Percentiles rank a stretch among this genome's conserved stretches.
These are phyloP conservation scores for Bungarus multicinctus DNA, from an alignment of 2,113 vertebrate species.

Conservation along the genomic window DNA sequence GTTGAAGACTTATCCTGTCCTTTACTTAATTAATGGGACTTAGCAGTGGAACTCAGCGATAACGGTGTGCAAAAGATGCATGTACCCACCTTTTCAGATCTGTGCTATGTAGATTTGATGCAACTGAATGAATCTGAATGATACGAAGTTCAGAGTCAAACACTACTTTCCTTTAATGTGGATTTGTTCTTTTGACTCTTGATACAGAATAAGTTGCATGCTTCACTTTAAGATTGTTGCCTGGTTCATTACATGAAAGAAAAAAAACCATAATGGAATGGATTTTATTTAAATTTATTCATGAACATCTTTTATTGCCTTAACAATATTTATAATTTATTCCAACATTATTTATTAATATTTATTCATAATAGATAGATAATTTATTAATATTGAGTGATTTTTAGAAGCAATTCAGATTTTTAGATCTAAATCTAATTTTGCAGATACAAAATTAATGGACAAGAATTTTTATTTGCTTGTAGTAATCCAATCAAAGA, in stretches of 20 bases:
- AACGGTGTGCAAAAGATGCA: background rate
- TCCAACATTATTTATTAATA: background rate
- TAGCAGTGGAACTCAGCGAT: background rate
- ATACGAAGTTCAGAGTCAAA: background rate
- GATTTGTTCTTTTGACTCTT: background rate
- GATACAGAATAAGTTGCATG: background rate
- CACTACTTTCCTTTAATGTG: background rate
- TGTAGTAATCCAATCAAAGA: slow-evolving; percentile 1
- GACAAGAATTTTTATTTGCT: background rate
- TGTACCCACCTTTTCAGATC: background rate
- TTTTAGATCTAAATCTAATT: slow-evolving; percentile 5
- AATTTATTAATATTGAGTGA: background rate
- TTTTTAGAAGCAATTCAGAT: background rate
- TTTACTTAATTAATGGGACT: background rate
- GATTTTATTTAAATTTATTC: background rate
- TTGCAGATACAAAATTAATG: background rate
- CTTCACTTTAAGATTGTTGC: background rate
- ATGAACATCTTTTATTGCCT: background rate
- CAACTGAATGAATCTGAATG: background rate
- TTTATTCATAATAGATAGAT: background rate
- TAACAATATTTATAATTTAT: background rate
- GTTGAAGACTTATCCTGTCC: background rate
- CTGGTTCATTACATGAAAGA: background rate
- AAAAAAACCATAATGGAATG: background rate
- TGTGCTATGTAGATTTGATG: background rate